Evolutionary conservation across 2,888 invertebrate species (phyloP).

Genomic region (Alcis repandata): DNA sequence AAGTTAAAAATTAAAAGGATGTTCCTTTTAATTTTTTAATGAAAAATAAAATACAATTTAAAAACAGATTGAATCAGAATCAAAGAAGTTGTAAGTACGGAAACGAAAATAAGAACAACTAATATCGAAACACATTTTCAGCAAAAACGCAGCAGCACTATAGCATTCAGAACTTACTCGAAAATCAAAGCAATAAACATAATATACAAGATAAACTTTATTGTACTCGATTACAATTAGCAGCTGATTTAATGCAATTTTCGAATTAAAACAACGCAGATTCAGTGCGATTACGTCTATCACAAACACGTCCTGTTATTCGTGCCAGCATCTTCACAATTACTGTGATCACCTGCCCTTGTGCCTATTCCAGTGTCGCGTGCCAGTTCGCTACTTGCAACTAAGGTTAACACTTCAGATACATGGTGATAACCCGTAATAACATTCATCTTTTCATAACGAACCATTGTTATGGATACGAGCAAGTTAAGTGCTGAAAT

Average conservation of each 20-base stretch:
- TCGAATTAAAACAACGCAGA: slow-evolving; percentile 10
- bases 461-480: slow-evolving; percentile 12
- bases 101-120: no score
- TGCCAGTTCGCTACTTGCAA: slow-evolving; percentile 26
- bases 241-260: slow-evolving; percentile 20
- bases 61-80: no score
- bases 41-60: no score
- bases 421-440: slow-evolving; percentile 57
- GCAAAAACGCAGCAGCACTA: no score
- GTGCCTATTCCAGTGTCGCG: slow-evolving; percentile 61
- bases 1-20: no score
- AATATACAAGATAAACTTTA: no score
- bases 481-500: neutral
- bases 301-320: slow-evolving; percentile 21
- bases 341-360: slow-evolving; percentile 70
- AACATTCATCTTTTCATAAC: slow-evolving; percentile 33
- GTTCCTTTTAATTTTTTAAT: no score
- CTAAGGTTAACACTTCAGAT: slow-evolving; percentile 61
- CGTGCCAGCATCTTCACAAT: slow-evolving; percentile 56
- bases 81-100: no score
- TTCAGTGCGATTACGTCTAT: slow-evolving; percentile 14
- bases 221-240: slow-evolving; percentile 3
- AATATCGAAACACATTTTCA: no score
- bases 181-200: no score
- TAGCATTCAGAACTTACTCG: no score